Conservation (phyloP, 2,797 vertebrate species). For the Cottoperca gobio region DNA sequence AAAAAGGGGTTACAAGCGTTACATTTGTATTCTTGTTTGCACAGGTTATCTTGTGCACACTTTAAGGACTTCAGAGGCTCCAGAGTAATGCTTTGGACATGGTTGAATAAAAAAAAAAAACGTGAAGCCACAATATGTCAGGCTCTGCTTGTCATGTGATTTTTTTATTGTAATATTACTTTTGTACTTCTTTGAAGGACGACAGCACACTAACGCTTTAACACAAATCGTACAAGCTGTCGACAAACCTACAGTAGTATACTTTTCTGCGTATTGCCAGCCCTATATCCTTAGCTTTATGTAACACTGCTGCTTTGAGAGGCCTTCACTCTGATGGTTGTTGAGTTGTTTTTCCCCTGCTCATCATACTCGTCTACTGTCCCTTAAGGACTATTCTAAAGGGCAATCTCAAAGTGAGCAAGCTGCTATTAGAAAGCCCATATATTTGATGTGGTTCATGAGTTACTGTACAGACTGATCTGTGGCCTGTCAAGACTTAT, state of each 20-base stretch:
- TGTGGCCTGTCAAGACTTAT: conserved; percentile 40
- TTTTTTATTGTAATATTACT: too few species aligned
- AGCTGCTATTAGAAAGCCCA: conserved; percentile 46
- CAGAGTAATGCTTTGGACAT: background rate
- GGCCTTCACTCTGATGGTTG: background rate
- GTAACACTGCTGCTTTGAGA: conserved; percentile 18
- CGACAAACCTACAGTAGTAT: conserved; percentile 7
- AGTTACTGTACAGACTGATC: conserved; percentile 40
- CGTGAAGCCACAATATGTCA: background rate
- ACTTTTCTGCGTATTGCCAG: conserved; percentile 7
- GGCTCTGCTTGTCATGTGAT: background rate
- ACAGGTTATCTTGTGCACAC: too few species aligned
- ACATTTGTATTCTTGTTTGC: background rate
- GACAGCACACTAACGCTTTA: background rate
- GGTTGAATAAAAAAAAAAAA: too few species aligned
- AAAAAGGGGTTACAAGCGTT: background rate
- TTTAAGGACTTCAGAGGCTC: too few species aligned
- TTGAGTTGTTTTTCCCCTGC: conserved; percentile 17
- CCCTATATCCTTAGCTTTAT: conserved; percentile 17
- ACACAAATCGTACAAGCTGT: conserved; percentile 15
- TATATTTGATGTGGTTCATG: conserved; percentile 47
- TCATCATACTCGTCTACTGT: background rate
- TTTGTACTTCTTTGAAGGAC: conserved; percentile 4
- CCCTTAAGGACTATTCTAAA: conserved; percentile 35
- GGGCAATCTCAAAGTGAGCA: conserved; percentile 33